Evolutionary conservation across 37 sponge, comb jelly and placozoan species (phyloP).

Genomic region (Oopsacas minuta): DNA sequence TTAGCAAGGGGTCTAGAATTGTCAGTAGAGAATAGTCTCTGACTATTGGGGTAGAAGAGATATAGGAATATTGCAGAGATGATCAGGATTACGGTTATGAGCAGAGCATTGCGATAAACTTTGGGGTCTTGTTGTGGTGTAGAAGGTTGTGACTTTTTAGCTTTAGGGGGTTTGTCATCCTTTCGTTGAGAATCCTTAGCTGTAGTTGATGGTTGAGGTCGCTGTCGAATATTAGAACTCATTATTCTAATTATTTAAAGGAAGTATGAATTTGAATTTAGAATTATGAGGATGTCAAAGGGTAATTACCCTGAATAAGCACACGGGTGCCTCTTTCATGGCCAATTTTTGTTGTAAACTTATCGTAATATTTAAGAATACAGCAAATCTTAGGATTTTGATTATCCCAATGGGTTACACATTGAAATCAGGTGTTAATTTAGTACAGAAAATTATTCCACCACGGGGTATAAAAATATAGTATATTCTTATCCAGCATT

Average conservation of each 20-base stretch:
- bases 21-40: not conserved
- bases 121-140: not conserved
- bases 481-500: too few species aligned
- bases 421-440: too few species aligned
- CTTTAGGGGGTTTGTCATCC: not conserved
- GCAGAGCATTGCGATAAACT: not conserved
- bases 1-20: not conserved
- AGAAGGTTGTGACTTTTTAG: not conserved
- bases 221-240: not conserved
- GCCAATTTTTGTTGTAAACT: too few species aligned
- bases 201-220: not conserved
- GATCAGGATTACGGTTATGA: not conserved
- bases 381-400: too few species aligned
- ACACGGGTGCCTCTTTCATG: too few species aligned
- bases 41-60: not conserved
- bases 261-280: too few species aligned
- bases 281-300: too few species aligned
- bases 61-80: not conserved
- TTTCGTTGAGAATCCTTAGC: not conserved
- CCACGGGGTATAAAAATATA: too few species aligned
- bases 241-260: not conserved
- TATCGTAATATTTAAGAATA: too few species aligned
- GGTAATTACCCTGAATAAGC: too few species aligned
- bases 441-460: too few species aligned
- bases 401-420: too few species aligned